Base-by-base conservation (phyloP, 2,888 invertebrate genomes). In the Cephus rjabovi region DNA sequence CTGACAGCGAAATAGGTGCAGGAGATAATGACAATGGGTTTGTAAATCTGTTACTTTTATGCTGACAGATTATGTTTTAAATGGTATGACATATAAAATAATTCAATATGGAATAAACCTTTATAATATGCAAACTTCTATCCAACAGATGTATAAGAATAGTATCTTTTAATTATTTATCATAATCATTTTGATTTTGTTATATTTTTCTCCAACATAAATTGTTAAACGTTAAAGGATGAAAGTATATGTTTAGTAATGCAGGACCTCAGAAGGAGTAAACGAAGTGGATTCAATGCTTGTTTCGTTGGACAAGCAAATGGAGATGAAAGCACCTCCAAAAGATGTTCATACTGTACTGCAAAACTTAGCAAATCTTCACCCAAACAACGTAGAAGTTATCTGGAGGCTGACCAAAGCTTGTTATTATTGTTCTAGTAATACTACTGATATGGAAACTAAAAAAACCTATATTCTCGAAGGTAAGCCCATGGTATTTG, bases 211-310 rank as follows among this genome's bases (percentile, higher is more conserved):
- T 80, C 78, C 81, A 71, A n/a, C 70, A 79, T 79, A 77, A 73
- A 70, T 77, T 76, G 79, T 78, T 69, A 83, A 80, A 77, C 79
- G 81, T 81, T 83, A 81, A 87, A 88, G 87, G 86, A 87, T 83
- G 86, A 88, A 84, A 88, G 87, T 87, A 90, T 89, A 89, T 87
- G 83, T 89, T 90, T 86, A 88, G 88, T 89, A 84, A 87, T 89
- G 81, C 87, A 91, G 91, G 89, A 84, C 83, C 81, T 83, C 83
- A 84, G 87, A 84, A 85, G 81, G 83, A 84, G 82, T 85, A 82
- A 84, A 85, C 80, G 85, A 84, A 73, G 81, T 89, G 80, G 83
- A 82, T 78, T 76, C 80, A 79, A 83, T 83, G 79, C 81, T 91
- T 69, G 78, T 79, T 68, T 84, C 81, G 69, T 79, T 90, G 75